Base-by-base conservation (phyloP, 2,888 invertebrate species). In the Drosophila neotestacea region DNA sequence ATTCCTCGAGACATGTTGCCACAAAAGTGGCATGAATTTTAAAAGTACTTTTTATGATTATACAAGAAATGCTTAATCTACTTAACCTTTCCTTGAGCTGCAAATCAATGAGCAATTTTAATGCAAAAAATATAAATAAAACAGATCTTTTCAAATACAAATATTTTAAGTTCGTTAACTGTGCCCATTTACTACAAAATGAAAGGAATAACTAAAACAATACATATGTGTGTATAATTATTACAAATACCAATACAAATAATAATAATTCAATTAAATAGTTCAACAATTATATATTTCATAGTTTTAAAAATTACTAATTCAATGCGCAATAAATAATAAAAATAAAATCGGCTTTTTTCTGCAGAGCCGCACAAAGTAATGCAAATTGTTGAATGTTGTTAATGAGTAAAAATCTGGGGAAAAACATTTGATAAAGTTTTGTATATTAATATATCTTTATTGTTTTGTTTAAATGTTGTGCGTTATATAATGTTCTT, bases 301-400 rank as follows among this genome's bases (percentile, higher is more conserved):
- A 83, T 82, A 87, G 81, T 70, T 81, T 83, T 87, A 85, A 80
- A 70, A 87, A 87, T 82, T 82, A 82, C 81, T 83, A 84, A 87
- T 76, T 87, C 76, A 73, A 86, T 78, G 76, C 85, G 84, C 85
- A 87, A 85, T 85, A 85, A 84, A 84, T 73, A 84, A 22, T 27
- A 51, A 51, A 34, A 34, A 51, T 16, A 16, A 51, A 48, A 61
- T 54, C 74, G 86, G 70, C 70, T 68, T 75, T 55, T 52, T 62
- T 59, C 61, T 61, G 69, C 56, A 73, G 67, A 81, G 83, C 73
- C 81, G 74, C 69, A 62, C 22, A 72, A 72, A 72, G 55, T 63
- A 78, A 78, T 68, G 48, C 58, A 16, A 42, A 42, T 22, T 16
- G 41, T 41, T 16, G 4, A 16, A 7, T 7, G 16, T 9, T 41